Base-by-base conservation (phyloP, 1,140 invertebrate species). In the Homalodisca vitripennis region DNA sequence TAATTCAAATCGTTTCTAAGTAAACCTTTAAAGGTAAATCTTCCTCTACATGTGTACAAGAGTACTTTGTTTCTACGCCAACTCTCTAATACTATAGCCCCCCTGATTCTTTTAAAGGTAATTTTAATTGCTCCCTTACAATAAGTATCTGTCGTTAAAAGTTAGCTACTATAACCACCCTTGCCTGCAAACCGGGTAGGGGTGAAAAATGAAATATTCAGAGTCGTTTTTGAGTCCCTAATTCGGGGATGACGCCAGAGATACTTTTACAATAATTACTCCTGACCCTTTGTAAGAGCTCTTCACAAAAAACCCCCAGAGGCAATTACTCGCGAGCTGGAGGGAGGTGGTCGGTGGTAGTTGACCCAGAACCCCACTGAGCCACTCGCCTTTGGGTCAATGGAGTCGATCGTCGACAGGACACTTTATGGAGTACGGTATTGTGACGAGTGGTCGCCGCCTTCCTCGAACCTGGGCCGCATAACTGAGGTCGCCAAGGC, bases 341-440 rank as follows among this genome's bases (percentile, higher is more conserved):
- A 41, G 48, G 6, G 48, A 6, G 48, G 3, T 17, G 12, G 48
- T 3, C 3, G 10, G 48, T 6, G 55, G 6, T 26, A 26, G 55
- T 2, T 60, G 55, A 60, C 55, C 55, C 26, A 60, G 55, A 60
- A 60, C 55, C 55, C 55, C 55, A 60, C 14, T 60, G 55, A 6
- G 55, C 55, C 6, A 20, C 48, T 6, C 22, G 12, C 6, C 24
- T 6, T n/a, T 24, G 26, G 55, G 55, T 60, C 55, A 60, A 53
- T 24, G 24, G 14, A 30, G 14, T 17, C 26, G 55, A 3, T 27
- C 6, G n/a, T 6, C 22, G 55, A 60, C 24, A 26, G 55, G 22
- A n/a, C n/a, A n/a, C n/a, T 60, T 60, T 60, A 60, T 60, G 12
- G 55, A n/a, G 34, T 41, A 41, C n/a, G n/a, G 48, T 60, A 29